Base-by-base conservation (phyloP, 2,113 vertebrate genomes). In the Grammomys surdaster region DNA sequence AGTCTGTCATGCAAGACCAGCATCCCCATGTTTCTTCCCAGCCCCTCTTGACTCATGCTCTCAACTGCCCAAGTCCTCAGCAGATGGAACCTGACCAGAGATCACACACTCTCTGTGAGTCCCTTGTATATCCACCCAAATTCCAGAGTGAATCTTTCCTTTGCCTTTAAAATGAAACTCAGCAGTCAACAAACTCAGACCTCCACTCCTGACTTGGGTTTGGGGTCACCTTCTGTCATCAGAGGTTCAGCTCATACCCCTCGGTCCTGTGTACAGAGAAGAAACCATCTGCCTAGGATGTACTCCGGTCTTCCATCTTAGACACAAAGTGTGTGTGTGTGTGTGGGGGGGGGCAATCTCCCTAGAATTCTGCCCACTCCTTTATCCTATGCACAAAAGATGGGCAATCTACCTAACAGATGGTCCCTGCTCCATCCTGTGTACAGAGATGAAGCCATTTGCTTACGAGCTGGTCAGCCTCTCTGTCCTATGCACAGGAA, bases 1-100 rank as follows among this genome's bases (percentile, higher is more conserved):
- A 36, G 33, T 3, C 1, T 60, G 40, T 20, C 8, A 5, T 0
- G 0, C 9, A 17, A 31, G 88, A 12, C 70, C 70, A 72, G 1
- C 0, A 0, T 28, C 28, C 11, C 2, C 2, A 20, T 6, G 0
- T 2, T 26, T 26, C 16, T 31, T 26, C 20, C 12, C 26, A 22
- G 7, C 40, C 33, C 13, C 63, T 88, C 51, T 46, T 56, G 31
- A 81, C n/a, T 60, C 75, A 14, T 24, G 13, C 48, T 88, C 48
- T 54, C 1, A 19, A 6, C n/a, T 56, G 7, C 28, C 22, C 17
- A 54, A 26, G 24, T 77, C 3, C 63, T 1, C 46, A 56, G 36
- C 24, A 11, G 51, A 28, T 5, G 10, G 26, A 12, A 56, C 13
- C 13, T 4, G 4, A 80, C 3, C 69, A 73, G 26, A 13, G 70